phyloP scores from a whole-genome alignment of 2,888 invertebrate species.

The Ptilodon capucinus region DNA sequence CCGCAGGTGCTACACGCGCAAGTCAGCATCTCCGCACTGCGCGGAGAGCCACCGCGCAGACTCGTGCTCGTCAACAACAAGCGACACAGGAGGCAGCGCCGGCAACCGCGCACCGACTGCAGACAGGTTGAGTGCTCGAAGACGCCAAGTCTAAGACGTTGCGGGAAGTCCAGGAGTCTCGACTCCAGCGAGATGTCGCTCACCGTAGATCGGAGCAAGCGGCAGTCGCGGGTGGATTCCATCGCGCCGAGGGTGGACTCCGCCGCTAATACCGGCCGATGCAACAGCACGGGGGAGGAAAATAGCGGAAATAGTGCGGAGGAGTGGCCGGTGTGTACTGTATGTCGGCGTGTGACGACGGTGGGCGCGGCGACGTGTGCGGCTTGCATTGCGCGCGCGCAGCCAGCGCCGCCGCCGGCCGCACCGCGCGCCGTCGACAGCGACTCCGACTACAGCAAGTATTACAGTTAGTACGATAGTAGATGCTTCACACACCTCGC shows the following conservation, averaged over 20 bases:
- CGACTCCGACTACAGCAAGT: conserved; percentile 82
- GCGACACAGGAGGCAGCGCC: conserved; percentile 47
- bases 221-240: conserved; percentile 36
- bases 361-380: too few species aligned
- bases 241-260: conserved; percentile 21
- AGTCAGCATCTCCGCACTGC: conserved; percentile 86
- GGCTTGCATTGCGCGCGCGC: conserved; percentile 37
- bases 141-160: conserved; percentile 84
- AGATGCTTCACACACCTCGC: conserved; percentile 57
- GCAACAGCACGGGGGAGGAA: conserved; percentile 52
- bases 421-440: conserved; percentile 48
- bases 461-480: conserved; percentile 79
- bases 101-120: conserved; percentile 56
- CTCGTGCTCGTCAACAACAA: conserved; percentile 87
- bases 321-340: conserved; percentile 49
- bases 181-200: conserved; percentile 92
- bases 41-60: conserved; percentile 89
- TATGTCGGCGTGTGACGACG: conserved; percentile 54
- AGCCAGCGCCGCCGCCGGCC: conserved; percentile 24
- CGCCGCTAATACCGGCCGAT: conserved; percentile 44
- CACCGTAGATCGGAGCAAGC: conserved; percentile 69
- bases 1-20: conserved; percentile 88
- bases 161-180: conserved; percentile 91
- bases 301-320: conserved; percentile 50
- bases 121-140: conserved; percentile 47